Percentiles rank a stretch among this genome's conserved stretches.
Evolutionary conservation across 2,888 invertebrate genomes (phyloP).

Genomic region (Hylaea fasciaria): DNA sequence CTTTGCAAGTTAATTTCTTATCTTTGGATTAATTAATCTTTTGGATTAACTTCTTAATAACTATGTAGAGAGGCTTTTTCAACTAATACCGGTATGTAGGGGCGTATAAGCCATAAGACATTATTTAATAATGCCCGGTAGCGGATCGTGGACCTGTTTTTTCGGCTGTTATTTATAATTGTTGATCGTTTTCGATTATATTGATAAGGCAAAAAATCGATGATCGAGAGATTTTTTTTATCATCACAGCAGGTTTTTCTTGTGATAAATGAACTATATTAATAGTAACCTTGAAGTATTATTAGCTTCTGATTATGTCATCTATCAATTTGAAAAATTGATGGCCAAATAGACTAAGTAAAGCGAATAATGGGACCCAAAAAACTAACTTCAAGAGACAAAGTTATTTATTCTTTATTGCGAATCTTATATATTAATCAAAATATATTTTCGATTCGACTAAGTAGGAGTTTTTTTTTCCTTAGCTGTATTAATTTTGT

Average conservation of each 20-base stretch:
- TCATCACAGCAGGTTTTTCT: conserved; percentile 12
- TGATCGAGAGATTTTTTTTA: conserved; percentile 13
- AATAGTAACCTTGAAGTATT: background rate
- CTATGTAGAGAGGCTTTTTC: conserved; percentile 16
- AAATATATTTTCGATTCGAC: too few relatives aligned
- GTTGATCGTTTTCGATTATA: conserved; percentile 26
- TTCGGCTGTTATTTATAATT: conserved; percentile 22
- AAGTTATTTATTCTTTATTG: too few relatives aligned
- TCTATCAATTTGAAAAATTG: background rate
- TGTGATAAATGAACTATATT: conserved; percentile 11
- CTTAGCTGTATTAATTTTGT: too few relatives aligned
- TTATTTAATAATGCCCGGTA: conserved; percentile 41
- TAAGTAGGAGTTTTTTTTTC: too few relatives aligned
- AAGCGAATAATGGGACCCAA: too few relatives aligned
- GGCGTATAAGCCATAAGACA: conserved; percentile 37
- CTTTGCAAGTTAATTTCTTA: background rate
- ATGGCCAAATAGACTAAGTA: background rate
- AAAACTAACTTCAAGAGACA: too few relatives aligned
- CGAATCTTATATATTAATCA: too few relatives aligned
- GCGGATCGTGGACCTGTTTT: conserved; percentile 33
- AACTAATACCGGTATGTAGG: conserved; percentile 34
- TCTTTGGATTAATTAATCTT: conserved; percentile 4
- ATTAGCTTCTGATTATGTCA: background rate
- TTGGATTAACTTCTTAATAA: conserved; percentile 22
- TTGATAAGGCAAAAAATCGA: conserved; percentile 29